These are phyloP conservation scores for Rhopalosiphum padi DNA, from an alignment of 1,140 invertebrate genomes.

Conservation along the genomic window DNA sequence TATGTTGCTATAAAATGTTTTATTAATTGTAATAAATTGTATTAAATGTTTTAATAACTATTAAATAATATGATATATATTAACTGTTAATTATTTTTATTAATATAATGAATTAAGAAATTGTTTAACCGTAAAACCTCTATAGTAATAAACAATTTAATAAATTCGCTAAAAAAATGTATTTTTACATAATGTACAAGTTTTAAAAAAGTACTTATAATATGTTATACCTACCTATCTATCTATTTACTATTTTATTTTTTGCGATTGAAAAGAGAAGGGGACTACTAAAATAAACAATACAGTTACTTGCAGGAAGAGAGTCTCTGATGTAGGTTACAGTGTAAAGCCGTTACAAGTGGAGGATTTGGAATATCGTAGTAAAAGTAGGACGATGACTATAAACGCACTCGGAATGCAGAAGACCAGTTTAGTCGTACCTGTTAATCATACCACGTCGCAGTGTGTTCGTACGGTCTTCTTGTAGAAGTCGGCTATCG, in stretches of 20 bases:
- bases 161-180: background rate
- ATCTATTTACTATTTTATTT: background rate
- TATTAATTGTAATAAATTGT: too few relatives aligned
- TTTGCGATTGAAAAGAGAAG: conserved; percentile 13
- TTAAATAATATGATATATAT: background rate
- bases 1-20: too few relatives aligned
- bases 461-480: background rate
- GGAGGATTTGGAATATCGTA: background rate
- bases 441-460: background rate
- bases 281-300: background rate
- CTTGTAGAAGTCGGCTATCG: background rate
- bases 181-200: background rate
- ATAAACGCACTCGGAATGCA: background rate
- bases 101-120: background rate
- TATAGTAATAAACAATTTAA: background rate
- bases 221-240: background rate
- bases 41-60: too few relatives aligned
- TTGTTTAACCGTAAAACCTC: background rate
- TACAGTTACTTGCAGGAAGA: conserved; percentile 33
- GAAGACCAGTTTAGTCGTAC: background rate
- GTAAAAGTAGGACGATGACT: conserved; percentile 34
- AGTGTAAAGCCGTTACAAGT: background rate
- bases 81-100: background rate
- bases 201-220: background rate
- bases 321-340: conserved; percentile 17